A percentile compares a stretch with the other conserved stretches of the same genome.
These are phyloP conservation scores for Diaprepes abbreviatus DNA, from an alignment of 2,888 invertebrate genomes.

Conservation along the genomic window DNA sequence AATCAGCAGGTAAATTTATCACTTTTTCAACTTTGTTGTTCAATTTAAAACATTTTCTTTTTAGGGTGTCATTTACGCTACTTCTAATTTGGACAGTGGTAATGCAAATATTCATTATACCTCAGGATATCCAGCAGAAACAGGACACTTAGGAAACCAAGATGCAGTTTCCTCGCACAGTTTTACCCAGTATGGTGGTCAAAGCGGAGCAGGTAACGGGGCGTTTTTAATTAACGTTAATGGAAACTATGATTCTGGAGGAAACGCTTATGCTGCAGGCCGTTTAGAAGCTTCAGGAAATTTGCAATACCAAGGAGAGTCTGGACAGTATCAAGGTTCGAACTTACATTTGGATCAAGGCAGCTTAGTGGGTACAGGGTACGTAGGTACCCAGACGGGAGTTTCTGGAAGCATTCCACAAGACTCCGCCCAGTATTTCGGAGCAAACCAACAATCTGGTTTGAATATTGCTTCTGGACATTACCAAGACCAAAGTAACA, in stretches of 20 bases:
- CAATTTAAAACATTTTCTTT: not conserved
- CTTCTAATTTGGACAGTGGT: not conserved
- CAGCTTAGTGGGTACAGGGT: not conserved
- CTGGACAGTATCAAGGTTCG: not conserved
- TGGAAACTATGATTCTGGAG: not conserved
- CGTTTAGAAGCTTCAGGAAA: not conserved
- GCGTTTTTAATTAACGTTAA: not conserved
- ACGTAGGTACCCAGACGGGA: not conserved
- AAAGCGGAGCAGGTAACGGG: not conserved
- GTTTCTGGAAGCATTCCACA: conserved; percentile 10
- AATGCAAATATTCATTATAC: conserved; percentile 3
- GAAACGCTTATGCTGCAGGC: conserved; percentile 1
- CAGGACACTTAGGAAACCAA: not conserved
- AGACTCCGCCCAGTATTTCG: conserved; percentile 14
- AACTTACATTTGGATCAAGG: conserved; percentile 7
- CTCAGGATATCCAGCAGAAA: not conserved
- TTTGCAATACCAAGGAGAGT: conserved; percentile 7
- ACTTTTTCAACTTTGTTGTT: not conserved
- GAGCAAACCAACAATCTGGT: not conserved
- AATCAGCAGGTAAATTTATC: not conserved
- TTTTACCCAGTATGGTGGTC: not conserved
- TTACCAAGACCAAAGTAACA: conserved; percentile 15
- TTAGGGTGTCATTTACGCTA: conserved; percentile 1
- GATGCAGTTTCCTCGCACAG: not conserved
- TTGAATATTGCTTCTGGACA: not conserved